Evolutionary conservation across 2,888 invertebrate genomes (phyloP), one percentile per base, ranked within the genome.

Genomic region (Noctua comes): DNA sequence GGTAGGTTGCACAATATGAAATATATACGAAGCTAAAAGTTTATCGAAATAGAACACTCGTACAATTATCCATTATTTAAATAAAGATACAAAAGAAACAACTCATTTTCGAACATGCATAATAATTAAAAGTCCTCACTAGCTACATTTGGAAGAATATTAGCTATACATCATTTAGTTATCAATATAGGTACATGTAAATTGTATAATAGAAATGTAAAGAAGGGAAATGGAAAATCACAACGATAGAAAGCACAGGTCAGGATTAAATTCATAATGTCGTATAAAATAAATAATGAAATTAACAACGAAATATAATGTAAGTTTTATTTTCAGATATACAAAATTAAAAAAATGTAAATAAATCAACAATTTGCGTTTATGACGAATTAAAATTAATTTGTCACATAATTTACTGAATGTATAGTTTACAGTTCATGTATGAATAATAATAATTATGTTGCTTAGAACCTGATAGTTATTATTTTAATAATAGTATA

Each of bases 1-100:
- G 92, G 91, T 93, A 93, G 92, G 91, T 90, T 90, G 87, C 91
- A 92, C 90, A 91, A 90, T 91, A 83, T 69, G 82, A 79, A 91
- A 86, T 86, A 92, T 91, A 88, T 91, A 91, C 80, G 85, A 91
- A 88, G 88, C 87, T 88, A 89, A 89, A 88, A 86, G 81, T 88
- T 87, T 85, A 83, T 88, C 86, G 84, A 89, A 90, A 87, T 85
- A 81, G 83, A 86, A 86, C 85, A 88, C 88, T 77, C 86, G 83
- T 88, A 84, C 85, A 84, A 85, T 83, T 85, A 81, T 88, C 82
- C 88, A 86, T 86, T 89, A 88, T 79, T 85, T 90, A 88, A 85
- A 88, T 83, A 86, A 86, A 87, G 72, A 89, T 88, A 87, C 79
- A 88, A 87, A 84, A 88, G 83, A 88, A 87, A 84, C 80, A 89